These are phyloP conservation scores for Pantherophis guttatus DNA, from an alignment of 2,113 vertebrate genomes.

Conservation along the genomic window DNA sequence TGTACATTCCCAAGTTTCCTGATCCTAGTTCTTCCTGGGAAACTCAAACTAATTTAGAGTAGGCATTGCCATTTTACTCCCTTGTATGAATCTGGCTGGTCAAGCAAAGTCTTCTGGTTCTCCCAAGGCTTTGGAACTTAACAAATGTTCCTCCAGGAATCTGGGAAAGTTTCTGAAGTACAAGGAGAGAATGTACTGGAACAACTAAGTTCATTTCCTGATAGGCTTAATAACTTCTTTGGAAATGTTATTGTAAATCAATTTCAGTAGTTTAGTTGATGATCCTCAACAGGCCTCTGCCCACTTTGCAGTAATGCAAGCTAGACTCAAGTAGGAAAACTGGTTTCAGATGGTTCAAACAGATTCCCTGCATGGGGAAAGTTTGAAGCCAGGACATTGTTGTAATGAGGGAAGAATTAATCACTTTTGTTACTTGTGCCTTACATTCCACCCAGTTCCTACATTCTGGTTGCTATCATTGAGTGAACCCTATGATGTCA, in stretches of 20 bases:
- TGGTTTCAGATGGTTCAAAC: background rate
- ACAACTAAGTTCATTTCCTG: background rate
- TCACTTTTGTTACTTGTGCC: background rate
- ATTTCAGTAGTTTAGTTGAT: background rate
- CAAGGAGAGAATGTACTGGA: background rate
- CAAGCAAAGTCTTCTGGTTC: background rate
- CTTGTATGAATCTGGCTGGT: background rate
- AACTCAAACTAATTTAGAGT: background rate
- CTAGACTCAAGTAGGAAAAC: background rate
- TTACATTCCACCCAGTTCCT: background rate
- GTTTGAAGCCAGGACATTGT: background rate
- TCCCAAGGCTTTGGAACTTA: background rate
- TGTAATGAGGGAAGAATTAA: background rate
- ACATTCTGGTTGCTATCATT: background rate
- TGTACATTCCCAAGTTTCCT: background rate
- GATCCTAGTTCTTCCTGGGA: background rate
- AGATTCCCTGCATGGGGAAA: background rate
- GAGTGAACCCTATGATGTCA: background rate
- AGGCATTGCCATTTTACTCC: background rate
- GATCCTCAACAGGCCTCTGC: background rate
- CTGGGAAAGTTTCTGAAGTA: background rate
- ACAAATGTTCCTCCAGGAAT: background rate
- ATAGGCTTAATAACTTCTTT: background rate
- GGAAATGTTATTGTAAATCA: background rate
- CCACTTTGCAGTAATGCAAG: background rate